Percentiles rank a stretch among this genome's conserved stretches.
These are phyloP conservation scores for Trachops cirrhosus DNA, from an alignment of 2,797 vertebrate species.

Conservation along the genomic window DNA sequence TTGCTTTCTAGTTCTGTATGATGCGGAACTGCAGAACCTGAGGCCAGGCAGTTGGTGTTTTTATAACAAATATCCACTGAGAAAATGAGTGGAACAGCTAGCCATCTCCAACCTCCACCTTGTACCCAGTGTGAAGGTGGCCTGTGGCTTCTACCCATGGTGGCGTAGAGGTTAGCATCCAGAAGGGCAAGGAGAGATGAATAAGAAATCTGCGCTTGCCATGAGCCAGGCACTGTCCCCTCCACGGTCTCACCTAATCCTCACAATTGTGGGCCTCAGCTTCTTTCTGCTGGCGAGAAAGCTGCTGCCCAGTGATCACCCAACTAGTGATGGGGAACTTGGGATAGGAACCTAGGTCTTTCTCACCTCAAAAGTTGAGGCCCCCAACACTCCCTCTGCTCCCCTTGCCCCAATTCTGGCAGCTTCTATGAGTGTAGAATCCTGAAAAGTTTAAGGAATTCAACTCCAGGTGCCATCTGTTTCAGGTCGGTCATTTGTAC, in stretches of 20 bases:
- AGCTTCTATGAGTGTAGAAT: background rate
- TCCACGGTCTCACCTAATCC: background rate
- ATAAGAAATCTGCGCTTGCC: background rate
- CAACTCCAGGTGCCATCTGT: background rate
- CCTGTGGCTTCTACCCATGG: background rate
- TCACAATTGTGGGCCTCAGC: background rate
- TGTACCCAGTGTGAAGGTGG: background rate
- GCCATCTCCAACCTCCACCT: background rate
- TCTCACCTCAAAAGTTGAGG: background rate
- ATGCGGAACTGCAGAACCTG: background rate
- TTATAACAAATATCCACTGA: background rate
- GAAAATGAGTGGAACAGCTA: background rate
- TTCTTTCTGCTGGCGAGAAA: constrained; percentile 7
- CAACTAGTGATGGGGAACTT: background rate
- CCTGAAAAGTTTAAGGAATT: background rate
- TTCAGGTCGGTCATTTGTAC: background rate
- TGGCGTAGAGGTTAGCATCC: background rate
- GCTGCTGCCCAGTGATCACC: background rate
- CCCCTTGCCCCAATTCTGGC: background rate
- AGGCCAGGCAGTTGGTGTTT: background rate
- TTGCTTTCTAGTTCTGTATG: background rate
- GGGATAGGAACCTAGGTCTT: background rate
- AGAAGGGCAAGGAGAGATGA: background rate
- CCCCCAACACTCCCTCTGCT: background rate
- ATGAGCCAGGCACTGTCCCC: background rate